Evolutionary conservation across 2,888 invertebrate species (phyloP), one percentile per base, ranked within the genome.

Genomic region (Metacarcinus magister): DNA sequence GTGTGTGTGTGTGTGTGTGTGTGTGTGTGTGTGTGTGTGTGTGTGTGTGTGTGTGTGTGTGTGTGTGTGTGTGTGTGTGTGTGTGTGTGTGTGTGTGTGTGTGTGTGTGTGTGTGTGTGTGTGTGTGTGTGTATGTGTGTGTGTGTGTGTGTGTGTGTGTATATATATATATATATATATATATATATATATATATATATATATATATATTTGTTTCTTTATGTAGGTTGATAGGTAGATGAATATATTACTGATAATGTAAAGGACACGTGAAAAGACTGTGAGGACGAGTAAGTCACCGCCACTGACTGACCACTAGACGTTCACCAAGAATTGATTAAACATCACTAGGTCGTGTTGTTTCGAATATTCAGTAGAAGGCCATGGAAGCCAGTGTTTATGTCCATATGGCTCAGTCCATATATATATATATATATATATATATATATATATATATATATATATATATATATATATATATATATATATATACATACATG

Each of bases 1-100:
- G 75, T 75, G 75, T 75, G 75, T 75, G 75, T 75, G 75, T 75
- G 75, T 75, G 75, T 75, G 75, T 75, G 75, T 75, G 75, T 75
- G 75, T 75, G 75, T 75, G 75, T 75, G 75, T 75, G 75, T 75
- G 75, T 75, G 75, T 75, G 75, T 75, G 75, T 75, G 75, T 67
- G 67, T 67, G 67, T 67, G 10, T 67, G 19, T 67, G 10, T n/a
- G 19, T 75, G 19, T 28, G 5, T 28, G 19, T 7, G 7, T 75
- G 8, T 23, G 28, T 75, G 0, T 2, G 28, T 75, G 13, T n/a
- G n/a, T n/a, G n/a, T n/a, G n/a, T n/a, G n/a, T n/a, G n/a, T n/a
- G n/a, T n/a, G n/a, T n/a, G n/a, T n/a, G n/a, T n/a, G n/a, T n/a
- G n/a, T n/a, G n/a, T n/a, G n/a, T n/a, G n/a, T n/a, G n/a, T n/a